A percentile compares a stretch with the other conserved stretches of the same genome.
phyloP scores from a whole-genome alignment of 2,113 vertebrate genomes.

The Hydrochoerus hydrochaeris region DNA sequence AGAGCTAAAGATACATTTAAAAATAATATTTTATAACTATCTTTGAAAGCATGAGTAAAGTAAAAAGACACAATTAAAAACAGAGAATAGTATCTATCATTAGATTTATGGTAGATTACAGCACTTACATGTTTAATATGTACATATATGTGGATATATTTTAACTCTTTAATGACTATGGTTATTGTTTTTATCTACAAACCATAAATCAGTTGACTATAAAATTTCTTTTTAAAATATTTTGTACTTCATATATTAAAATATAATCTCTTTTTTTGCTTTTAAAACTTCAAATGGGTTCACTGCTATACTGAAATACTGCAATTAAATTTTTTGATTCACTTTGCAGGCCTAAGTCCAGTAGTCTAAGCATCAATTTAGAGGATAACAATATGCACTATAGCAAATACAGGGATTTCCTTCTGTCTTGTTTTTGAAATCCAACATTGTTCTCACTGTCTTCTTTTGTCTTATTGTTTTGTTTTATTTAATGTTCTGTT shows the following conservation, averaged over 20 bases:
- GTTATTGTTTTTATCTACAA: not conserved
- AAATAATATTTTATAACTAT: conserved; percentile 50
- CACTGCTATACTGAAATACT: not conserved
- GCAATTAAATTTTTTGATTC: too few relatives aligned
- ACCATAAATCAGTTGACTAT: not conserved
- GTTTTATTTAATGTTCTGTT: too few relatives aligned
- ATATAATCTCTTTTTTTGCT: not conserved
- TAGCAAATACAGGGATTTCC: too few relatives aligned
- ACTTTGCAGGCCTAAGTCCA: too few relatives aligned
- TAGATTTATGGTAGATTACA: not conserved
- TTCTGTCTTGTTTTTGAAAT: too few relatives aligned
- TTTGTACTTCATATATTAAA: not conserved
- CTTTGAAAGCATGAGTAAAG: conserved; percentile 28
- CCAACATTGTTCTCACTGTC: too few relatives aligned
- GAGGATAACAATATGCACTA: too few relatives aligned
- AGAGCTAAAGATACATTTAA: not conserved
- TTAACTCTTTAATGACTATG: not conserved
- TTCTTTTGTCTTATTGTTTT: too few relatives aligned
- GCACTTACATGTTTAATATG: conserved; percentile 7
- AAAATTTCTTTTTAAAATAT: not conserved
- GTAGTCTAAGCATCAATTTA: too few relatives aligned
- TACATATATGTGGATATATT: not conserved
- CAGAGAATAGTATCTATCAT: not conserved
- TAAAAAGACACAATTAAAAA: not conserved
- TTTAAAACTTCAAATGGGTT: not conserved